Base-by-base conservation (phyloP, 2,888 invertebrate genomes). In the Pyrrhosoma nymphula region DNA sequence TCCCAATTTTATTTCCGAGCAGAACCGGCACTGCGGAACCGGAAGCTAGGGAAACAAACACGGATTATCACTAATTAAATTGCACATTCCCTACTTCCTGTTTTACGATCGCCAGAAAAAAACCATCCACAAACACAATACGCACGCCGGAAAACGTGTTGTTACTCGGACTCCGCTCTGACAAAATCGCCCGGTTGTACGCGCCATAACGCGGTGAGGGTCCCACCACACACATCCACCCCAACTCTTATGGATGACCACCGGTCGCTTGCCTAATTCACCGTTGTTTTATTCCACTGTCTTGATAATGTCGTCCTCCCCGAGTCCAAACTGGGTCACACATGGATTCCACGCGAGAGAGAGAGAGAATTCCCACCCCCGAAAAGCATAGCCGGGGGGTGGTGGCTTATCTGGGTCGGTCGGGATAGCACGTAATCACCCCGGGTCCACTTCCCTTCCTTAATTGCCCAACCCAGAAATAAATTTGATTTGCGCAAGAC, bases 401-500 rank as follows among this genome's bases (percentile, higher is more conserved):
- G 35, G 82, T 14, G 82, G 82, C 82, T 82, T 82, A 82, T 82
- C 82, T 82, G 35, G 82, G 82, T 82, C 82, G 82, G 82, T 82
- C 82, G 82, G 20, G 30, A 35, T 82, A 18, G 82, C 82, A 82
- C 82, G 82, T 82, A 82, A 82, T 82, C 82, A 82, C 82, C 82
- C 82, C 35, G 82, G 82, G 82, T 23, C 35, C 82, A 82, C 35
- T 35, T 35, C 82, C 82, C 82, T 82, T 35, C 82, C 82, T 82
- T 82, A 82, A 82, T 82, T 82, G 82, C 35, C 82, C 82, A n/a
- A 3, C 60, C 20, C 60, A 60, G 26, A 35, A 82, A 82, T 82
- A 82, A 82, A 82, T 82, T 82, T 82, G 82, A 82, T 82, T 82
- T 82, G 82, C 82, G 82, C 82, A 18, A 82, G 82, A 82, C 82